A percentile compares a stretch with the other conserved stretches of the same genome.
These are phyloP conservation scores for Chrysopa pallens DNA, from an alignment of 1,140 invertebrate species.

Conservation along the genomic window DNA sequence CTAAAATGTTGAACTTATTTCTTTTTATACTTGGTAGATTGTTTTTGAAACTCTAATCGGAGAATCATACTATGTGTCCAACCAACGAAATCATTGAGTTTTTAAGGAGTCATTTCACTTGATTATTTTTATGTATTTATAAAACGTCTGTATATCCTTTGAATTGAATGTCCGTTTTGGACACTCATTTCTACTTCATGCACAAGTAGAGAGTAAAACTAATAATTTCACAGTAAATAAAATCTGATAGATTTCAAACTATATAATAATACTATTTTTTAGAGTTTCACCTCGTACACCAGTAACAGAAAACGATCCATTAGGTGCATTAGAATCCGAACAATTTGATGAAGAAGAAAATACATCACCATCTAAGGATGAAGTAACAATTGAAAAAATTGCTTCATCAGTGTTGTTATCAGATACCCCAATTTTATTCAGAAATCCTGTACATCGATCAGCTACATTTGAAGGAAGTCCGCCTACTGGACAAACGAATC, in stretches of 20 bases:
- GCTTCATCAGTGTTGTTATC: conserved; percentile 4
- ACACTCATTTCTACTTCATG: too few relatives aligned
- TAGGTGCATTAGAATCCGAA: conserved; percentile 50
- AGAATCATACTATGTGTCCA: too few relatives aligned
- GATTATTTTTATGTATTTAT: too few relatives aligned
- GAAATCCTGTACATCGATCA: conserved; percentile 18
- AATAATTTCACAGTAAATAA: too few relatives aligned
- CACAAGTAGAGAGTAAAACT: too few relatives aligned
- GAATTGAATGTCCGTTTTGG: too few relatives aligned
- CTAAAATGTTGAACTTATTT: too few relatives aligned
- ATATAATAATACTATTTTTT: conserved; percentile 7
- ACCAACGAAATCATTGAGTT: too few relatives aligned
- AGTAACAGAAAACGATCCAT: conserved; percentile 77
- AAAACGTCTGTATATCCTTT: too few relatives aligned
- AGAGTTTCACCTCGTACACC: conserved; percentile 55
- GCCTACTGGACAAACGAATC: conserved; percentile 13
- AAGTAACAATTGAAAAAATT: conserved; percentile 3
- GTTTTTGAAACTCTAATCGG: too few relatives aligned
- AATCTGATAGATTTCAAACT: conserved; percentile 5
- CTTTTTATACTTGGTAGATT: too few relatives aligned
- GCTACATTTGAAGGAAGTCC: conserved; percentile 40
- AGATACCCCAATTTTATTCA: conserved; percentile 16
- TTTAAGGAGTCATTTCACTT: too few relatives aligned
- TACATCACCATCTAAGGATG: conserved; percentile 13
- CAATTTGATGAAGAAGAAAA: conserved; percentile 7